These are phyloP conservation scores for Atethmia centrago DNA, from an alignment of 2,888 invertebrate genomes.

Conservation along the genomic window DNA sequence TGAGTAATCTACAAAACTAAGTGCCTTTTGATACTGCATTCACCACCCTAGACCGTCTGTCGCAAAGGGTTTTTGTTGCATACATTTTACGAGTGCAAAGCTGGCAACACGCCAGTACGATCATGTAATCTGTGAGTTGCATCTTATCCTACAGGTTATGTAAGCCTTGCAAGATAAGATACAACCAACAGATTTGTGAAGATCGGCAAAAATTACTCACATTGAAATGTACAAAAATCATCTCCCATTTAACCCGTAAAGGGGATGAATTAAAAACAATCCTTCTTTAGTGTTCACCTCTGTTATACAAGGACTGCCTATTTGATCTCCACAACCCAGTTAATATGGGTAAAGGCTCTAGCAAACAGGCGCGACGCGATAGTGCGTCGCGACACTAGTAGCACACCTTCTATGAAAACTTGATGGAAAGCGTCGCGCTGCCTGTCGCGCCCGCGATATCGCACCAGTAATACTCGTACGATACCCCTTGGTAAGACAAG, in stretches of 20 bases:
- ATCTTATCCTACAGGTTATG: too few relatives aligned
- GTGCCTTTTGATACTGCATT: slow-evolving; percentile 46
- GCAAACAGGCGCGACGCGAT: too few relatives aligned
- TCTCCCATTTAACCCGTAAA: neutral
- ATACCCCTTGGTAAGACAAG: too few relatives aligned
- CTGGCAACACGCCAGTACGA: slow-evolving; percentile 35
- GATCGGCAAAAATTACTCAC: neutral
- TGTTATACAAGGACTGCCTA: too few relatives aligned
- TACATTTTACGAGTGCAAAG: slow-evolving; percentile 23
- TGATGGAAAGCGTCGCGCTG: too few relatives aligned
- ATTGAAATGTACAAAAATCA: neutral
- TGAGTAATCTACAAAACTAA: slow-evolving; percentile 41
- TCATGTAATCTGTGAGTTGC: slow-evolving; percentile 9
- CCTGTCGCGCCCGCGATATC: too few relatives aligned
- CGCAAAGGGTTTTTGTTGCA: slow-evolving; percentile 47
- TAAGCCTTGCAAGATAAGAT: slow-evolving; percentile 28
- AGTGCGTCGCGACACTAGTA: too few relatives aligned
- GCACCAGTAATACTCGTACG: too few relatives aligned
- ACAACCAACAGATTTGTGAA: neutral
- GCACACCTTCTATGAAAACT: too few relatives aligned
- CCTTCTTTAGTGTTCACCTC: neutral
- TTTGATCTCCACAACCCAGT: too few relatives aligned
- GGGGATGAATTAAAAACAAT: too few relatives aligned
- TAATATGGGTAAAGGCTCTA: too few relatives aligned
- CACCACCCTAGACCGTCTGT: slow-evolving; percentile 49